These are phyloP conservation scores for Heliconius melpomene DNA, from an alignment of 1,140 invertebrate genomes.

Conservation along the genomic window DNA sequence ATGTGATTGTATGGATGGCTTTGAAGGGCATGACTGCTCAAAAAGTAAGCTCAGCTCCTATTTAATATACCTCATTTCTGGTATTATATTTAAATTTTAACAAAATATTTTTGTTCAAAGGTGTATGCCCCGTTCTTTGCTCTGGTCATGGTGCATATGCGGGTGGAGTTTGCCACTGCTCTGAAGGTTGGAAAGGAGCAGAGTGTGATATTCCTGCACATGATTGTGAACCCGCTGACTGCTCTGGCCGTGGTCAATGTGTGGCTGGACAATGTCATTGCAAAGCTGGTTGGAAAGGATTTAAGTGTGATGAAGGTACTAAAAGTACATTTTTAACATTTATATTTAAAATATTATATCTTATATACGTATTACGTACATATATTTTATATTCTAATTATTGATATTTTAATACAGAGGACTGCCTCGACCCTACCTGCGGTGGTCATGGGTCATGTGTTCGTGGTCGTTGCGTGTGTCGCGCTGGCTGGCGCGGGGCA, in stretches of 20 bases:
- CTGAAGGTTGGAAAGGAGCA: slow-evolving; percentile 97
- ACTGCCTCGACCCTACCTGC: slow-evolving; percentile 94
- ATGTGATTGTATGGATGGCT: slow-evolving; percentile 97
- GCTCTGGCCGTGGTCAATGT: slow-evolving; percentile 95
- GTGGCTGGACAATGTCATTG: slow-evolving; percentile 94
- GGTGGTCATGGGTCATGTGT: slow-evolving; percentile 95
- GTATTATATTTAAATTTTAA: slow-evolving; percentile 50
- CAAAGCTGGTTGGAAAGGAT: slow-evolving; percentile 93
- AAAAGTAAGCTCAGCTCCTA: slow-evolving; percentile 86
- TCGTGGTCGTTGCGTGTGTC: slow-evolving; percentile 95
- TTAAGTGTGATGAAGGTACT: slow-evolving; percentile 88
- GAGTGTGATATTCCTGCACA: slow-evolving; percentile 96
- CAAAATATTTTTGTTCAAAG: slow-evolving; percentile 55
- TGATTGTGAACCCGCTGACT: slow-evolving; percentile 96
- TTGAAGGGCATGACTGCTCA: slow-evolving; percentile 94
- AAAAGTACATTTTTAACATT: not conserved
- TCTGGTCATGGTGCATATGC: slow-evolving; percentile 97
- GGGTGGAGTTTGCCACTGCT: slow-evolving; percentile 97
- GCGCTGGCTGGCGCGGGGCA: slow-evolving; percentile 96
- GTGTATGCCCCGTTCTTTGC: slow-evolving; percentile 98
- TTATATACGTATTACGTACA: not conserved
- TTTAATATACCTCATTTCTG: not conserved
- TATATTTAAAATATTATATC: not conserved
- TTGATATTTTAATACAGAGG: slow-evolving; percentile 80
- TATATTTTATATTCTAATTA: not conserved